A percentile compares a stretch with the other conserved stretches of the same genome.
These are phyloP conservation scores for Plebejus anna DNA, from an alignment of 2,888 invertebrate species.

Conservation along the genomic window DNA sequence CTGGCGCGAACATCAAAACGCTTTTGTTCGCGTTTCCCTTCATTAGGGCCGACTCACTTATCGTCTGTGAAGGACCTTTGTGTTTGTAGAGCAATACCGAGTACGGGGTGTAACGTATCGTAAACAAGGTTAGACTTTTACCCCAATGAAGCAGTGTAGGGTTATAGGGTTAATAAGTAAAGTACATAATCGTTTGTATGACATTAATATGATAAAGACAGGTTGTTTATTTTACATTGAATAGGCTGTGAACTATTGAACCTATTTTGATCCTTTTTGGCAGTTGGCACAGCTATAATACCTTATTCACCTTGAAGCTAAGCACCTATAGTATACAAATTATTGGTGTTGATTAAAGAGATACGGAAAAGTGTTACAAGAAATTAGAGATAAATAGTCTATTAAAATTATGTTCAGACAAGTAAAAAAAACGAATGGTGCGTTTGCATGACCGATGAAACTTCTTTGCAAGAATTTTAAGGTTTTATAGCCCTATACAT, in stretches of 20 bases:
- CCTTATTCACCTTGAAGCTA: too few species aligned
- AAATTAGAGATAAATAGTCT: too few species aligned
- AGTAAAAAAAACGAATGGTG: too few species aligned
- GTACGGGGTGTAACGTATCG: neutral
- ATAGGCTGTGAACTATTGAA: too few species aligned
- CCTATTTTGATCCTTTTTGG: too few species aligned
- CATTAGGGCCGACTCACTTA: conserved; percentile 13
- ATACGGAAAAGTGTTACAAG: too few species aligned
- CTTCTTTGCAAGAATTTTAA: neutral
- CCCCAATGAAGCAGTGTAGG: neutral
- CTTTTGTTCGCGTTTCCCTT: conserved; percentile 10
- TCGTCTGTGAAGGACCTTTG: conserved; percentile 8
- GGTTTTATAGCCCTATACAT: neutral
- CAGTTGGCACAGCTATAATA: too few species aligned
- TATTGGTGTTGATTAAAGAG: too few species aligned
- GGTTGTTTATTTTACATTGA: neutral
- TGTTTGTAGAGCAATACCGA: neutral
- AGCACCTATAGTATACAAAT: too few species aligned
- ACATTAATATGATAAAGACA: neutral
- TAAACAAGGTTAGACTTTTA: neutral
- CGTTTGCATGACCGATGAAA: too few species aligned
- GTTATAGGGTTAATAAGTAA: neutral
- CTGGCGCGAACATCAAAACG: conserved; percentile 16
- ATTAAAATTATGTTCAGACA: too few species aligned
- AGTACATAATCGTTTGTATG: neutral